Conservation (phyloP, 2,113 vertebrate species). For the Mirza zaza region DNA sequence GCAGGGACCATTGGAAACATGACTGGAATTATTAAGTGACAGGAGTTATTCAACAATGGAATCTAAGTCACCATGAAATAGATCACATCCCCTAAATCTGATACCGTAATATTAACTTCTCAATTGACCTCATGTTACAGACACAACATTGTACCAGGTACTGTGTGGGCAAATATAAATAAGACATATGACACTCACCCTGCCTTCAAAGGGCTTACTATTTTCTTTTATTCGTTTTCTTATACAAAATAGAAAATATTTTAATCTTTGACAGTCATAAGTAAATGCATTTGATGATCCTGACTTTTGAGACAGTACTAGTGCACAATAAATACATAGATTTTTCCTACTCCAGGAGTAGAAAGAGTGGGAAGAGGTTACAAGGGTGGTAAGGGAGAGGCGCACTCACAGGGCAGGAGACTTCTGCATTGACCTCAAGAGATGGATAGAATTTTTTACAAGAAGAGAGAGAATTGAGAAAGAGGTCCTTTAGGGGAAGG, state of each 20-base stretch:
- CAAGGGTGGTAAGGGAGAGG: rapidly evolving
- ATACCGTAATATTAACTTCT: neutral
- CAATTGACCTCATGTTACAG: neutral
- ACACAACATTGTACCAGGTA: neutral
- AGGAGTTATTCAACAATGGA: neutral
- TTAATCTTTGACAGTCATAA: neutral
- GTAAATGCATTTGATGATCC: neutral
- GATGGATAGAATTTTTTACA: neutral
- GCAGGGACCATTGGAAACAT: neutral
- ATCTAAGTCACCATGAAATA: neutral
- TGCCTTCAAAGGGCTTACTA: neutral
- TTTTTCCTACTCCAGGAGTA: neutral
- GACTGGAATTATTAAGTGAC: neutral
- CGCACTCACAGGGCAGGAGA: rapidly evolving
- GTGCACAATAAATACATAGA: neutral
- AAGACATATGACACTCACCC: neutral
- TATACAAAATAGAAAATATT: neutral
- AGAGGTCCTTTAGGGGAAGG: rapidly evolving
- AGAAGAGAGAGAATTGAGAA: neutral
- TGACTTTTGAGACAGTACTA: neutral
- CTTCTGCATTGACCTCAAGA: neutral
- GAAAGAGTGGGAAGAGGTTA: neutral
- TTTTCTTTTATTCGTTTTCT: constrained; percentile 12
- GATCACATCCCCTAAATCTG: neutral
- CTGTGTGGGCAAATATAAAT: neutral